Conservation (phyloP, 2,797 vertebrate species). For the Enteromius mattozi region DNA sequence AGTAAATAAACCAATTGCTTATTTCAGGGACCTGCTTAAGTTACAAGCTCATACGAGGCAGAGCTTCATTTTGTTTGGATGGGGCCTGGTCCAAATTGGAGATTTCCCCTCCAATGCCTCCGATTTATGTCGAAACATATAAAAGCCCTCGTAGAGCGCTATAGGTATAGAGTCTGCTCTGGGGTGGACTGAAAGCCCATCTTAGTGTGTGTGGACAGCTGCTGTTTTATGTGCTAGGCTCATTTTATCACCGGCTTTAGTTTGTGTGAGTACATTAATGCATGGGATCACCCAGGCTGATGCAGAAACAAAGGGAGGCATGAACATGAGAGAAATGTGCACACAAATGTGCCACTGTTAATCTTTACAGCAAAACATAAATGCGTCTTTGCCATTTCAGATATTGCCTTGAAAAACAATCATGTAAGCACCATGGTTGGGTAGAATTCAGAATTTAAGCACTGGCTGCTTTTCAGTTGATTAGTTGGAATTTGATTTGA, state of each 20-base stretch:
- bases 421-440: constrained; percentile 31
- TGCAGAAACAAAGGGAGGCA: constrained; percentile 31
- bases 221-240: constrained; percentile 56
- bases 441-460: constrained; percentile 16
- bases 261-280: constrained; percentile 49
- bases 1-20: constrained; percentile 61
- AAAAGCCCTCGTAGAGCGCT: constrained; percentile 54
- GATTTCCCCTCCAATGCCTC: constrained; percentile 65
- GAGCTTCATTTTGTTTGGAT: constrained; percentile 55
- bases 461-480: constrained; percentile 11
- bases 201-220: constrained; percentile 52
- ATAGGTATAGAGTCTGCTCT: constrained; percentile 66
- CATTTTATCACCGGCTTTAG: constrained; percentile 55
- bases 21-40: constrained; percentile 57
- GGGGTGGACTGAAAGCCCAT: constrained; percentile 60
- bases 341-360: constrained; percentile 28
- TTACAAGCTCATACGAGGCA: constrained; percentile 55
- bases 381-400: constrained; percentile 25
- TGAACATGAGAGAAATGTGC: constrained; percentile 22
- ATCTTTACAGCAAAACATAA: constrained; percentile 36
- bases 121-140: constrained; percentile 71
- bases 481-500: constrained; percentile 22
- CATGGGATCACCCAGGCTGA: constrained; percentile 37
- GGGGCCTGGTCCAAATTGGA: constrained; percentile 61
- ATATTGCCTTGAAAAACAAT: constrained; percentile 43